Evolutionary conservation across 2,888 invertebrate genomes (phyloP), one percentile per base, ranked within the genome.

Genomic region (Drosophila mimetica): DNA sequence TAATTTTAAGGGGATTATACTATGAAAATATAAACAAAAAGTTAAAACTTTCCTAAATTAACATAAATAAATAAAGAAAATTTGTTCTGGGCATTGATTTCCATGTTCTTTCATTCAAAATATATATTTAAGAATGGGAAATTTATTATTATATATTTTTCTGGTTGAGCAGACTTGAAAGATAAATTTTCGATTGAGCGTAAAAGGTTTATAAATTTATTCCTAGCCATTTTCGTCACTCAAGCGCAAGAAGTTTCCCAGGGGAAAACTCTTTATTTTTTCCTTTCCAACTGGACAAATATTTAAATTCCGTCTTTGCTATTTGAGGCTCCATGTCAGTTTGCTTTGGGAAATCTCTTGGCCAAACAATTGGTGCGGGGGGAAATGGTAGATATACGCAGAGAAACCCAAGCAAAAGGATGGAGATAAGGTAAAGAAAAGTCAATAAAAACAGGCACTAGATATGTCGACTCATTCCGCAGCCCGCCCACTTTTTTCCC

Each of bases 321-420:
- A 74, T 61, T 69, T 64, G 37, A 46, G 47, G 50, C 50, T 53
- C 16, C 70, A 46, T 60, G 55, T 75, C 53, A 67, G 73, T 71
- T 76, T 70, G 37, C 55, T 51, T 70, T 71, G 66, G 53, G 60
- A 82, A 76, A 66, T 66, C 37, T 51, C 18, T 55, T 18, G 18
- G 34, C 14, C 37, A 46, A 41, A 52, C 55, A 50, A 32, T 42
- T 59, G 58, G 39, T 53, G n/a, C 18, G 16, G 22, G 39, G 25
- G 2, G 2, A 25, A 9, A 20, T 13, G 22, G 16, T 11, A 22
- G 9, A 25, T 18, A 41, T 18, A 34, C 28, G 28, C 18, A 34
- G 18, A 22, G 25, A 60, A 36, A 34, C 22, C 16, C 36, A 22
- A 59, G 53, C n/a, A 37, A 30, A 64, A 48, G 66, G 34, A 39